Conservation (phyloP, 2,888 invertebrate genomes). For the Lysandra coridon region DNA sequence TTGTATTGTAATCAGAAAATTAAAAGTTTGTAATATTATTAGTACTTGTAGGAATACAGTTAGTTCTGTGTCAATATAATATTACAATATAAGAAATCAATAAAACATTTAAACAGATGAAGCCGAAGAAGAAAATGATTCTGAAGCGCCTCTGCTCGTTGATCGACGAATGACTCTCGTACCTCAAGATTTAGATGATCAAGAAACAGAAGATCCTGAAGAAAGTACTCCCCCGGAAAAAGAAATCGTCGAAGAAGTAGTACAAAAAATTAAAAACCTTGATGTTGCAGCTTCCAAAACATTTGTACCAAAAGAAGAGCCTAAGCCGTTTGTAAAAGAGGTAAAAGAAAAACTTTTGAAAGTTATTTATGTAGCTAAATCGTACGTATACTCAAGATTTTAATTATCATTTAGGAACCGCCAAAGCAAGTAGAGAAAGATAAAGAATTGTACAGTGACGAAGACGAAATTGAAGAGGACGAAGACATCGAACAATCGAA, state of each 20-base stretch:
- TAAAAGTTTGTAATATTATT: neutral
- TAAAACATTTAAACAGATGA: conserved; percentile 56
- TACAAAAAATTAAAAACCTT: conserved; percentile 41
- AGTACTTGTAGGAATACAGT: neutral
- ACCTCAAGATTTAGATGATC: conserved; percentile 52
- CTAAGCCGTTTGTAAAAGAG: conserved; percentile 7
- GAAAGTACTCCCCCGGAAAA: conserved; percentile 36
- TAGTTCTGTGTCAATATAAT: neutral
- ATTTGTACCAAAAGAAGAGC: neutral
- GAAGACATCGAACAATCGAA: conserved; percentile 56
- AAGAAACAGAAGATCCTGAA: conserved; percentile 47
- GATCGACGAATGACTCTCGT: conserved; percentile 72
- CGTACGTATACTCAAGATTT: conserved; percentile 37
- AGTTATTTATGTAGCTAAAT: conserved; percentile 36
- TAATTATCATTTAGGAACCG: conserved; percentile 37
- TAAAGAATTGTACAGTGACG: conserved; percentile 66
- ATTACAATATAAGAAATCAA: conserved; percentile 31
- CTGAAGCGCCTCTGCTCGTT: conserved; percentile 58
- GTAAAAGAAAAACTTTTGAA: neutral
- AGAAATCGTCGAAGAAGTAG: conserved; percentile 51
- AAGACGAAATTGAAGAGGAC: conserved; percentile 58
- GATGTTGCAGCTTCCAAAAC: conserved; percentile 14
- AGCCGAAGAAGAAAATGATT: conserved; percentile 53
- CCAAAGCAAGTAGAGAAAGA: conserved; percentile 43
- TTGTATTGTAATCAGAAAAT: neutral